Evolutionary conservation across 2,888 invertebrate genomes (phyloP).

Genomic region (Drosophila prostipennis): DNA sequence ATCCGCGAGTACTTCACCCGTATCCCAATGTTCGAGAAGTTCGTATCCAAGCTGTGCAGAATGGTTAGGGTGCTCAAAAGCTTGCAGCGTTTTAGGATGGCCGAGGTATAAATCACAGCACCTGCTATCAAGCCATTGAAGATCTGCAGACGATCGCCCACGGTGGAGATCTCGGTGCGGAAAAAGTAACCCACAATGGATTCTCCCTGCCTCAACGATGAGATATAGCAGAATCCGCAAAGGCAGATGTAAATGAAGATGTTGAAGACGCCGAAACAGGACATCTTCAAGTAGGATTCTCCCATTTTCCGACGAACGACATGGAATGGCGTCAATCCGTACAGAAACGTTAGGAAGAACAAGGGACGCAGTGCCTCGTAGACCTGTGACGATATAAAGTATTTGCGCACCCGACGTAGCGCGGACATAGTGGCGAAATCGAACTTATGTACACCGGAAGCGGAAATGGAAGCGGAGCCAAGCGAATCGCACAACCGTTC

Average conservation of each 20-base stretch:
- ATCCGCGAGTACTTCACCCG: constrained; percentile 82
- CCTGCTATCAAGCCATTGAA: constrained; percentile 81
- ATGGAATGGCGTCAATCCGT: constrained; percentile 82
- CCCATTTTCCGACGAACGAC: constrained; percentile 76
- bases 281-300: constrained; percentile 72
- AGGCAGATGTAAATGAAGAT: constrained; percentile 69
- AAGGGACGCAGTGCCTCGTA: constrained; percentile 81
- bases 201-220: constrained; percentile 76
- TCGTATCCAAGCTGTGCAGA: constrained; percentile 76
- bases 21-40: constrained; percentile 79
- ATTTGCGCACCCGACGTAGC: constrained; percentile 73
- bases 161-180: constrained; percentile 80
- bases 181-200: constrained; percentile 82
- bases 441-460: constrained; percentile 25
- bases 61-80: constrained; percentile 74
- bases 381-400: constrained; percentile 81
- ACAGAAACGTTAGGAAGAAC: constrained; percentile 78
- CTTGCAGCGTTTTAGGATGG: constrained; percentile 74
- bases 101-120: constrained; percentile 78
- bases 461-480: constrained; percentile 23
- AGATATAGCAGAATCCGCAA: constrained; percentile 67
- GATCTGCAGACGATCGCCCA: constrained; percentile 82
- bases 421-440: constrained; percentile 47
- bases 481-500: constrained; percentile 47
- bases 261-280: constrained; percentile 62